phyloP scores from a whole-genome alignment of 2,888 invertebrate species.

The Hyles lineata region DNA sequence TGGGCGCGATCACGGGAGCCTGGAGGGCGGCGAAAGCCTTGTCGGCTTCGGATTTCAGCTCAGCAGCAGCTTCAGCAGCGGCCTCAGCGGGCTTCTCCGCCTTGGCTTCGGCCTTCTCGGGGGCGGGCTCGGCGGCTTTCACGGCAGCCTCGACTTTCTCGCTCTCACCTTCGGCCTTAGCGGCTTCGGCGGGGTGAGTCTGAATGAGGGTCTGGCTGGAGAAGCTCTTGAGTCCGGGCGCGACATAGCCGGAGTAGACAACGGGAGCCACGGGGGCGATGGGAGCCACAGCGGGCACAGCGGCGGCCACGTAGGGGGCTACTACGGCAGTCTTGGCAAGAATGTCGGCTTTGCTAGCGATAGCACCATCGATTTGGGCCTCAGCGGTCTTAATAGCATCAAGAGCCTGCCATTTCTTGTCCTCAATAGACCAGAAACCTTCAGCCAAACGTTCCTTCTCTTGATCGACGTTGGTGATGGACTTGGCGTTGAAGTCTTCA shows the following conservation, averaged over 20 bases:
- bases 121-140: conserved; percentile 36
- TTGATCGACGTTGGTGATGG: conserved; percentile 51
- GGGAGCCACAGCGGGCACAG: conserved; percentile 35
- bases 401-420: conserved; percentile 74
- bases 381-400: conserved; percentile 68
- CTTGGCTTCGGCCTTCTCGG: conserved; percentile 18
- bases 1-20: not conserved
- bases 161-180: conserved; percentile 30
- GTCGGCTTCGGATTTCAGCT: conserved; percentile 20
- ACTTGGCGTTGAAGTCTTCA: conserved; percentile 59
- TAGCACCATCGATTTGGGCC: conserved; percentile 65
- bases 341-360: conserved; percentile 57
- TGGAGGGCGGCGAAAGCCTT: conserved; percentile 16
- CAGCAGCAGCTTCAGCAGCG: conserved; percentile 10
- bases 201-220: conserved; percentile 11
- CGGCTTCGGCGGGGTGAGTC: conserved; percentile 24
- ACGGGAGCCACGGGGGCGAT: conserved; percentile 39
- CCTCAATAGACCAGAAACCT: conserved; percentile 67
- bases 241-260: conserved; percentile 20
- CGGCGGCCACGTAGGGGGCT: conserved; percentile 38
- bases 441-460: conserved; percentile 54
- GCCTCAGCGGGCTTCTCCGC: conserved; percentile 38
- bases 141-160: conserved; percentile 34
- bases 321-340: conserved; percentile 55
- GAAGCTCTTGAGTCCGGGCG: conserved; percentile 27